A percentile compares a stretch with the other conserved stretches of the same genome.
Conservation (phyloP, 2,113 vertebrate species). For the Melanocharis versteri region DNA sequence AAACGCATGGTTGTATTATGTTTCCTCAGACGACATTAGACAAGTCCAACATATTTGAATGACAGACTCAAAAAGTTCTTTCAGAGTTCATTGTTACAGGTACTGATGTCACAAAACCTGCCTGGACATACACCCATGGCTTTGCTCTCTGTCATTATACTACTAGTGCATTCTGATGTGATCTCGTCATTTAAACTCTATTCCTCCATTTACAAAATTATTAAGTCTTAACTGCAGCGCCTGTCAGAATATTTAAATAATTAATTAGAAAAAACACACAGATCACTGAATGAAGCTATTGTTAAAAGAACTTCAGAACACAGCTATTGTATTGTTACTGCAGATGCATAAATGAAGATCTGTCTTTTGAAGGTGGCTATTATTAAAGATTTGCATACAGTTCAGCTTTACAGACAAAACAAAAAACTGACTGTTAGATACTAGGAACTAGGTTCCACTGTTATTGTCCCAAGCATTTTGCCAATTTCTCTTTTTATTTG, state of each 20-base stretch:
- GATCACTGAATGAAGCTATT: not conserved
- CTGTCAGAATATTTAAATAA: constrained; percentile 32
- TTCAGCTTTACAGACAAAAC: not conserved
- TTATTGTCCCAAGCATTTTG: not conserved
- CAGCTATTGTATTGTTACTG: not conserved
- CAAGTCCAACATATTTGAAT: not conserved
- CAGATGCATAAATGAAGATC: not conserved
- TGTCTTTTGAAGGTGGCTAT: not conserved
- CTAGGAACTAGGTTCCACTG: not conserved
- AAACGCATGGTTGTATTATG: not conserved
- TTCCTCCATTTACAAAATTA: not conserved
- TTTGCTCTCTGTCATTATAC: not conserved
- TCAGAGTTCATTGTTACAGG: not conserved
- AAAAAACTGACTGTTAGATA: not conserved
- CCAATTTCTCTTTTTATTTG: not conserved
- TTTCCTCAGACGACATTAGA: not conserved
- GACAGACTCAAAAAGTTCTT: not conserved
- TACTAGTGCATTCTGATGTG: not conserved
- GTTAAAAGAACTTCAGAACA: not conserved
- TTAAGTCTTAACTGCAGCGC: not conserved
- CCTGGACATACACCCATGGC: not conserved
- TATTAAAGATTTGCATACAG: not conserved
- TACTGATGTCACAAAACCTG: not conserved
- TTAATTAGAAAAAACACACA: not conserved
- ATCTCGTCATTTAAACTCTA: not conserved